Evolutionary conservation across 2,797 vertebrate species (phyloP).

Genomic region (Oceanodroma leucorhoa): DNA sequence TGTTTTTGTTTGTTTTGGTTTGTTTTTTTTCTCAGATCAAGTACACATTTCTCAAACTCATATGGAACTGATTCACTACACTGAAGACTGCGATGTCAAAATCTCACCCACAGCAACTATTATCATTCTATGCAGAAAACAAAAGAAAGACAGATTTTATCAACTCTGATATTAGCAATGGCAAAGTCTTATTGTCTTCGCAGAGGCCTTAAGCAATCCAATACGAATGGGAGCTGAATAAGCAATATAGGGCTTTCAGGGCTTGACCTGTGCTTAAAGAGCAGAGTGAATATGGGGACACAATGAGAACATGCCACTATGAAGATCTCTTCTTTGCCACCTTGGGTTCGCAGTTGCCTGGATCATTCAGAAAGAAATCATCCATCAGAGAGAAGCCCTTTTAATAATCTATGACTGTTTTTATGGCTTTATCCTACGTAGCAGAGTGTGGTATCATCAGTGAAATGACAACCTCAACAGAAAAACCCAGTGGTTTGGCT

Average conservation of each 20-base stretch:
- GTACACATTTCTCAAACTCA: not conserved
- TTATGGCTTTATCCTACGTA: not conserved
- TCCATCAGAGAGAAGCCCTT: not conserved
- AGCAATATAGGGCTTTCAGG: not conserved
- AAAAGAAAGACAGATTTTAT: conserved; percentile 31
- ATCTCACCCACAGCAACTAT: not conserved
- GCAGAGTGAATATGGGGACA: not conserved
- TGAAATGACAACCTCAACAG: not conserved
- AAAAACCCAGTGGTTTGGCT: not conserved
- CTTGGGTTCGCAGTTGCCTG: not conserved
- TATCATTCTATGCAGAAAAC: not conserved
- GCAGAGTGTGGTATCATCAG: not conserved
- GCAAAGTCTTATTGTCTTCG: not conserved
- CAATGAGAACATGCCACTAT: fast-evolving
- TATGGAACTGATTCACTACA: not conserved
- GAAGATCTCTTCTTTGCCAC: not conserved
- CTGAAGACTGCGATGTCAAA: not conserved
- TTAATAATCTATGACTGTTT: not conserved
- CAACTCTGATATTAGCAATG: not conserved
- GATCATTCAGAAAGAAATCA: not conserved
- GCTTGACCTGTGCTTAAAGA: not conserved
- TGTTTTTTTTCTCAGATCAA: not conserved
- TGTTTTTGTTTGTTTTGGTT: not conserved
- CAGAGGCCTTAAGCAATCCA: not conserved
- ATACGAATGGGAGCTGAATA: not conserved